Evolutionary conservation across 2,888 invertebrate genomes (phyloP).

Genomic region (Hypomecis punctinalis): DNA sequence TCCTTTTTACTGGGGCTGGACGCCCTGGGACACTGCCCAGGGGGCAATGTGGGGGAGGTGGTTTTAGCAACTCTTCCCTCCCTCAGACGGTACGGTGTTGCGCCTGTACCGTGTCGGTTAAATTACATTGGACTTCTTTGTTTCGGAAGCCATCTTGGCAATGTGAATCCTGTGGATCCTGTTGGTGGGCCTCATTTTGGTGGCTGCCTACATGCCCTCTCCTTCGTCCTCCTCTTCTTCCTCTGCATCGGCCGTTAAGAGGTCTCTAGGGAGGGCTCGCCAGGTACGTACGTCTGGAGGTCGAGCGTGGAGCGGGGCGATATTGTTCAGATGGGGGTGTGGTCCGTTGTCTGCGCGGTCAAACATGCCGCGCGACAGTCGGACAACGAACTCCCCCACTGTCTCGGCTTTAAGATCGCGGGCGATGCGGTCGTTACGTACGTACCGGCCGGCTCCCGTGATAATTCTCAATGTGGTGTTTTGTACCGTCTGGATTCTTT

Average conservation of each 20-base stretch:
- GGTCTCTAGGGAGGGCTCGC: conserved; percentile 2
- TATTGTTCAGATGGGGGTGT: not conserved
- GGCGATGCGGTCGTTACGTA: conserved; percentile 17
- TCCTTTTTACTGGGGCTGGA: no score
- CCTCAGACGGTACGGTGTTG: no score
- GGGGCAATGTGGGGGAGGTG: no score
- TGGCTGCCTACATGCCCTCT: no score
- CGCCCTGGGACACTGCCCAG: no score
- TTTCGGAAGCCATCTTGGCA: no score
- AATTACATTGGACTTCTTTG: no score
- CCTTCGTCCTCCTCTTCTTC: no score
- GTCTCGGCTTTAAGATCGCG: conserved; percentile 18
- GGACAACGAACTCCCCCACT: conserved; percentile 14
- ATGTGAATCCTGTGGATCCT: not conserved
- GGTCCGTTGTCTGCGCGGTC: conserved; percentile 10
- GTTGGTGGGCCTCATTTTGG: not conserved
- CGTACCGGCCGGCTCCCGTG: conserved; percentile 11
- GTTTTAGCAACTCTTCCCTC: no score
- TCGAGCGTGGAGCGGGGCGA: not conserved
- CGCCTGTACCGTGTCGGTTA: no score
- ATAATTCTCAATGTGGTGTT: conserved; percentile 7
- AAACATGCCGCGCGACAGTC: not conserved
- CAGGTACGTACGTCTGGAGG: not conserved
- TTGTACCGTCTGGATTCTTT: not conserved
- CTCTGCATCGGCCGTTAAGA: not conserved